Conservation (phyloP, 1,140 invertebrate species). For the Sarcophaga peregrina region DNA sequence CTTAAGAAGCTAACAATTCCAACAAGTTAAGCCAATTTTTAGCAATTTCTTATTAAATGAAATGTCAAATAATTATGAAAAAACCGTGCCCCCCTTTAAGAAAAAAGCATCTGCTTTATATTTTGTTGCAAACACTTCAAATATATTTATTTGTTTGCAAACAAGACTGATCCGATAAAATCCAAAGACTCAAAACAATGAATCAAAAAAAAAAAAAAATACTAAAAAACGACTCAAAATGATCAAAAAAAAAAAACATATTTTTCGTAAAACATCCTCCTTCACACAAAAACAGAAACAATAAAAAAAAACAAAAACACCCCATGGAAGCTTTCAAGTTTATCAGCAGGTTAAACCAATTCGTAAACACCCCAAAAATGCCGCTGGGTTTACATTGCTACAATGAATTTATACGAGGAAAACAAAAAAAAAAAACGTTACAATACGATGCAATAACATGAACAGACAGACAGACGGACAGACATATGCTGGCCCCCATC, state of each 20-base stretch:
- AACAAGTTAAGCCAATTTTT: too few species aligned
- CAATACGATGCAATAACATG: slow-evolving; percentile 18
- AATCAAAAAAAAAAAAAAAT: too few species aligned
- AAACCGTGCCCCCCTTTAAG: background rate
- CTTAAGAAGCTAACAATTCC: too few species aligned
- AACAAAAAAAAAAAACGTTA: background rate
- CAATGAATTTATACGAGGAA: background rate
- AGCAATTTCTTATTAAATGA: too few species aligned
- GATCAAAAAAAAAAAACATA: background rate
- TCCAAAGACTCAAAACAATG: background rate
- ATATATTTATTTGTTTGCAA: slow-evolving; percentile 37
- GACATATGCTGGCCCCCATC: background rate
- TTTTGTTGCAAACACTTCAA: background rate
- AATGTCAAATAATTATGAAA: too few species aligned
- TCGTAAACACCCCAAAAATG: slow-evolving; percentile 34
- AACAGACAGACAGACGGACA: background rate
- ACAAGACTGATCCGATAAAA: slow-evolving; percentile 31
- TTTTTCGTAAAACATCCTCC: slow-evolving; percentile 20
- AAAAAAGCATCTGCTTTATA: too few species aligned
- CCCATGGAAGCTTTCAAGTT: slow-evolving; percentile 30
- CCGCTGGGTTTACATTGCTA: slow-evolving; percentile 34
- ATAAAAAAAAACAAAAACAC: background rate
- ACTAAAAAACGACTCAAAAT: background rate
- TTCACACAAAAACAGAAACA: background rate
- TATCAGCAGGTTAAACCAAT: slow-evolving; percentile 37